phyloP scores from a whole-genome alignment of 1,140 invertebrate genomes.

The Mizuhopecten yessoensis region DNA sequence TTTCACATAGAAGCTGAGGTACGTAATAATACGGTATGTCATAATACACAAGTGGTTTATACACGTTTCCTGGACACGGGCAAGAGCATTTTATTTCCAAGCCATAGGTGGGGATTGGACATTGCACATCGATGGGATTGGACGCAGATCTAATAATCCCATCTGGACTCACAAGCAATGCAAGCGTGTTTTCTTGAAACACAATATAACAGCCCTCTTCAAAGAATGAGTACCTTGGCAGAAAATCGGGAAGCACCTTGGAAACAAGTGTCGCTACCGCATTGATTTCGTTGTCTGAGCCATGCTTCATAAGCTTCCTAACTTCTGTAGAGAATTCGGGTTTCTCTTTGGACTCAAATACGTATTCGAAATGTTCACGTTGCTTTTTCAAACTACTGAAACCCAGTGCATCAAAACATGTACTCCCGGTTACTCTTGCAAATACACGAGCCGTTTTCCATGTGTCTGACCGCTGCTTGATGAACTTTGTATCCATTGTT shows the following conservation, averaged over 20 bases:
- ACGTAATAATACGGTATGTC: slow-evolving; percentile 26
- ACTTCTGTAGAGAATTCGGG: background rate
- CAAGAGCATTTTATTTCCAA: background rate
- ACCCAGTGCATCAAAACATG: slow-evolving; percentile 12
- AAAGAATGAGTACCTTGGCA: background rate
- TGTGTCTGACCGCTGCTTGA: background rate
- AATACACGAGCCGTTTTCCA: background rate
- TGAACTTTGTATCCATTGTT: background rate
- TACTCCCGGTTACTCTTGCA: slow-evolving; percentile 41
- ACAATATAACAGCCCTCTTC: slow-evolving; percentile 48
- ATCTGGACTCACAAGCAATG: slow-evolving; percentile 50
- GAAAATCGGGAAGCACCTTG: slow-evolving; percentile 43
- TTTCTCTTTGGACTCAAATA: slow-evolving; percentile 15
- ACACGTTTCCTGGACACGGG: background rate
- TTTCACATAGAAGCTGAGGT: background rate
- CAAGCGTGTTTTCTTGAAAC: background rate
- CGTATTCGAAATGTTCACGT: slow-evolving; percentile 43
- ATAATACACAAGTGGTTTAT: slow-evolving; percentile 1
- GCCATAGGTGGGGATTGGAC: no score
- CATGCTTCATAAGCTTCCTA: background rate
- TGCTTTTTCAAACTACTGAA: slow-evolving; percentile 42
- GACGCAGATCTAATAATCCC: slow-evolving; percentile 48
- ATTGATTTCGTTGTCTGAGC: slow-evolving; percentile 56
- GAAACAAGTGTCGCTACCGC: slow-evolving; percentile 44
- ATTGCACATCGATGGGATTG: no score